Conservation (phyloP, 1,140 invertebrate species). For the Venturia canescens region DNA sequence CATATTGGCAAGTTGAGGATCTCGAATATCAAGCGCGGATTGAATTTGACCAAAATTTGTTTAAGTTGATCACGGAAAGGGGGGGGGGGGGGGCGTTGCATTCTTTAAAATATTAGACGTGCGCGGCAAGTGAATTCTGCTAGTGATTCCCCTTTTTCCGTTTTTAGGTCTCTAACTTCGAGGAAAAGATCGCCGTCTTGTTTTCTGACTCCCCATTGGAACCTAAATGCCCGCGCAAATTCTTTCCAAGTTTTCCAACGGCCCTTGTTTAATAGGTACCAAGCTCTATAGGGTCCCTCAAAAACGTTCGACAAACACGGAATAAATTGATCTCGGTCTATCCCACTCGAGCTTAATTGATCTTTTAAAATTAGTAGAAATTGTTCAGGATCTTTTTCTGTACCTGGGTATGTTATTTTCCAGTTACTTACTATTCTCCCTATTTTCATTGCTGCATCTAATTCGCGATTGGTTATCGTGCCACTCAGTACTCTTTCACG, state of each 20-base stretch:
- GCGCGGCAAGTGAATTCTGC: slow-evolving; percentile 42
- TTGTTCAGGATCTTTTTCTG: slow-evolving; percentile 30
- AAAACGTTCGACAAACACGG: slow-evolving; percentile 40
- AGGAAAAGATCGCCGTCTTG: slow-evolving; percentile 26
- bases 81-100: slow-evolving; percentile 34
- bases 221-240: slow-evolving; percentile 20
- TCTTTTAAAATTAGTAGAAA: slow-evolving; percentile 33
- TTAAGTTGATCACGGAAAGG: slow-evolving; percentile 23
- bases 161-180: background rate
- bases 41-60: slow-evolving; percentile 39
- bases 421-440: slow-evolving; percentile 20
- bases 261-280: slow-evolving; percentile 40
- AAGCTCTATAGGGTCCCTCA: slow-evolving; percentile 23
- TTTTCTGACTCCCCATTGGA: slow-evolving; percentile 23
- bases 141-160: slow-evolving; percentile 30
- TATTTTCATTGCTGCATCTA: slow-evolving; percentile 13
- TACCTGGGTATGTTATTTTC: slow-evolving; percentile 28
- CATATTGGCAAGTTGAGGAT: slow-evolving; percentile 10
- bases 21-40: slow-evolving; percentile 22
- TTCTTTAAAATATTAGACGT: slow-evolving; percentile 4
- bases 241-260: slow-evolving; percentile 39
- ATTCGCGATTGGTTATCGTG: background rate
- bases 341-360: slow-evolving; percentile 15
- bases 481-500: background rate
- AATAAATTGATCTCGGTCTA: slow-evolving; percentile 14